phyloP scores from a whole-genome alignment of 53 echinoderm and acorn worm species.

The Echinarachnius parma region DNA sequence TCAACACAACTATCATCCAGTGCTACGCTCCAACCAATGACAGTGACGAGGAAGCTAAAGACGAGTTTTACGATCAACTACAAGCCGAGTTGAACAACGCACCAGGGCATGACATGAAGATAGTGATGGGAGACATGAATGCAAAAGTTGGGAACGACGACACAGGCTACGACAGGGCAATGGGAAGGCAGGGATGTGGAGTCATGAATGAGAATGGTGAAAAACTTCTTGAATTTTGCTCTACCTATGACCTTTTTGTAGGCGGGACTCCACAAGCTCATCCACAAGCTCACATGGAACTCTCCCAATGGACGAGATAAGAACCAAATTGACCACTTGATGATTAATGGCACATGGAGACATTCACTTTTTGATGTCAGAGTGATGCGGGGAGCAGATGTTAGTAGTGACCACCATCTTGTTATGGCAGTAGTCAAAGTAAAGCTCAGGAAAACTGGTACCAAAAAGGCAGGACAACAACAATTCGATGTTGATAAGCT shows the following conservation, averaged over 20 bases:
- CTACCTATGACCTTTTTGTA: constrained; percentile 40
- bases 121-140: constrained; percentile 60
- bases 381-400: constrained; percentile 49
- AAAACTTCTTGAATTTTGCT: constrained; percentile 32
- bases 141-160: constrained; percentile 59
- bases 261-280: constrained; percentile 50
- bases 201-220: constrained; percentile 56
- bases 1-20: constrained; percentile 50
- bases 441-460: constrained; percentile 35
- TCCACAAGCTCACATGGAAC: constrained; percentile 51
- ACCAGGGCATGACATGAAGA: constrained; percentile 48
- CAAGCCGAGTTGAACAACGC: constrained; percentile 27
- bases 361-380: constrained; percentile 39
- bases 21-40: constrained; percentile 60
- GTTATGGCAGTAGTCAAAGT: constrained; percentile 27
- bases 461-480: background rate
- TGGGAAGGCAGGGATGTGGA: constrained; percentile 59
- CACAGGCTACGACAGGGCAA: constrained; percentile 38
- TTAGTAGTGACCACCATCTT: constrained; percentile 54
- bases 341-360: constrained; percentile 49
- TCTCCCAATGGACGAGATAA: constrained; percentile 36
- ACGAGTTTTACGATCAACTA: constrained; percentile 55
- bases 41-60: constrained; percentile 47
- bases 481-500: constrained; percentile 27
- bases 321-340: constrained; percentile 61